Conservation (phyloP, 2,113 vertebrate species). For the Cynocephalus volans region DNA sequence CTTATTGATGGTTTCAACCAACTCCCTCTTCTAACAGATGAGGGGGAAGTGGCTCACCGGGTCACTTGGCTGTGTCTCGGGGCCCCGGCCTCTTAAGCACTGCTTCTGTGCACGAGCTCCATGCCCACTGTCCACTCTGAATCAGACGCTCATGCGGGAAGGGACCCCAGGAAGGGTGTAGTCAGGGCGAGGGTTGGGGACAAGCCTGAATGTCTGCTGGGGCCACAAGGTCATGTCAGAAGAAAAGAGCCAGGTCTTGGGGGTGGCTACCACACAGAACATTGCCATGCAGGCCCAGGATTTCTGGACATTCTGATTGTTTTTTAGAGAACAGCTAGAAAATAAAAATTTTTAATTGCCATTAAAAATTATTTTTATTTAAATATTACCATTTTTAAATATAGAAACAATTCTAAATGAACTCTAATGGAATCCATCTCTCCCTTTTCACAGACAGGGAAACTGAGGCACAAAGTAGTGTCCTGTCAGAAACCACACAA, state of each 20-base stretch:
- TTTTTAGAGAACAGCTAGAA: neutral
- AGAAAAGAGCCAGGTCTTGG: neutral
- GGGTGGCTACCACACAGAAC: neutral
- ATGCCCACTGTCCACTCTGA: neutral
- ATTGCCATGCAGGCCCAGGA: neutral
- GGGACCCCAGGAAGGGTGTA: neutral
- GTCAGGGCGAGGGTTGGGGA: neutral
- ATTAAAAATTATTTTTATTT: neutral
- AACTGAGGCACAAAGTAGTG: neutral
- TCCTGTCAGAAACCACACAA: neutral
- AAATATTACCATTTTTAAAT: neutral
- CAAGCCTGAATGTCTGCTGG: rapidly evolving
- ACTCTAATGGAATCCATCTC: neutral
- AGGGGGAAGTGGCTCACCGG: rapidly evolving
- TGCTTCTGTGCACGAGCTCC: rapidly evolving
- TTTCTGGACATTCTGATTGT: neutral
- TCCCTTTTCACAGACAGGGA: neutral
- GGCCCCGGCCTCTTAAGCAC: neutral
- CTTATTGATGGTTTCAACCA: constrained; percentile 50
- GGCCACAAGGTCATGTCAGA: neutral
- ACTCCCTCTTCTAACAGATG: constrained; percentile 49
- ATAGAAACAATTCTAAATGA: neutral
- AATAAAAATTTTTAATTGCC: neutral
- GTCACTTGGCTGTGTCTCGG: neutral
- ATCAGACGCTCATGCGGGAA: neutral